Conservation (phyloP, 2,888 invertebrate genomes). For the Vanessa cardui region DNA sequence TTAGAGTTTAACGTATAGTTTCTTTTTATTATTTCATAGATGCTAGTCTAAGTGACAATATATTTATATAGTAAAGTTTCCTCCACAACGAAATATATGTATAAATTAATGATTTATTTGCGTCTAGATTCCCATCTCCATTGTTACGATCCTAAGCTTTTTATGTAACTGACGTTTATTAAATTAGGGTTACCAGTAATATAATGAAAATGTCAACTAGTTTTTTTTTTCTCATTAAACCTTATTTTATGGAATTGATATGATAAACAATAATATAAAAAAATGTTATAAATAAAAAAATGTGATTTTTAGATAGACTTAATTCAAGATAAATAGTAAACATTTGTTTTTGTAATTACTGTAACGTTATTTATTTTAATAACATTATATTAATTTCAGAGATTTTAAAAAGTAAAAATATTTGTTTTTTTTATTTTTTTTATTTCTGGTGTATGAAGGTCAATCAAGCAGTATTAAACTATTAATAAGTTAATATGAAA, state of each 20-base stretch:
- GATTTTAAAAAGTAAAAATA: too few relatives aligned
- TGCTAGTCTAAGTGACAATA: neutral
- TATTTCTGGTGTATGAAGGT: neutral
- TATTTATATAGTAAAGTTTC: conserved; percentile 11
- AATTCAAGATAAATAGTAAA: too few relatives aligned
- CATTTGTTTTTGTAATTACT: too few relatives aligned
- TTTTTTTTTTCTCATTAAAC: neutral
- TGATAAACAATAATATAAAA: neutral
- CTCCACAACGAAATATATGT: conserved; percentile 19
- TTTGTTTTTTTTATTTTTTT: too few relatives aligned
- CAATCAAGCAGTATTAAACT: neutral
- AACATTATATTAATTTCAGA: too few relatives aligned
- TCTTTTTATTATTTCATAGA: too few relatives aligned
- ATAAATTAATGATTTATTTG: conserved; percentile 17
- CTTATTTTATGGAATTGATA: conserved; percentile 5
- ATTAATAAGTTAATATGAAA: neutral
- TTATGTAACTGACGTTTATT: conserved; percentile 14
- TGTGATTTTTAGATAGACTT: too few relatives aligned
- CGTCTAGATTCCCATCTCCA: conserved; percentile 31
- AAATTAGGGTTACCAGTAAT: conserved; percentile 3
- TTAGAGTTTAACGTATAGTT: too few relatives aligned
- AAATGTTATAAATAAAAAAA: too few relatives aligned
- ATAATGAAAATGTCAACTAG: neutral
- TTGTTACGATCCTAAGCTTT: conserved; percentile 36
- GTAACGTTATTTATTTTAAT: too few relatives aligned